A percentile compares a stretch with the other conserved stretches of the same genome.
Evolutionary conservation across 2,797 vertebrate genomes (phyloP).

Genomic region (Catostomus latipinnis): DNA sequence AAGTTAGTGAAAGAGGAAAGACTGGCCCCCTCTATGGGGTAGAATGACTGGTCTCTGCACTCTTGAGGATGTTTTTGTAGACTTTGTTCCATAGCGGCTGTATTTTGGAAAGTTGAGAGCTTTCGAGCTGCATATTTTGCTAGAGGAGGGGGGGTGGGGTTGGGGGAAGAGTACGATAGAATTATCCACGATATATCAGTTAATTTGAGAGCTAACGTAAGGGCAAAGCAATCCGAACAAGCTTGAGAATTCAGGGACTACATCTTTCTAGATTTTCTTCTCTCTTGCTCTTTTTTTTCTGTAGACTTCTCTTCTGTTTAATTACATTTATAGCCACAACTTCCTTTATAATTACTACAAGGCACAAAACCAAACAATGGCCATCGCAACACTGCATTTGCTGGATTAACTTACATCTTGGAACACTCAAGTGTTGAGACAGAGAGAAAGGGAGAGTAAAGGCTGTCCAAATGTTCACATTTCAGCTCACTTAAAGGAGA

Average conservation of each 20-base stretch:
- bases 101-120: conserved; percentile 81
- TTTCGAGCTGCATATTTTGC: conserved; percentile 72
- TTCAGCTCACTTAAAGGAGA: conserved; percentile 76
- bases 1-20: conserved; percentile 46
- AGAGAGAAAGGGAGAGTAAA: conserved; percentile 45
- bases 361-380: conserved; percentile 79
- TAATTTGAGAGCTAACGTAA: conserved; percentile 35
- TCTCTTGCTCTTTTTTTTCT: not conserved
- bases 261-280: conserved; percentile 25
- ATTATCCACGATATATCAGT: conserved; percentile 35
- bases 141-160: conserved; percentile 23
- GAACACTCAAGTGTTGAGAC: conserved; percentile 69
- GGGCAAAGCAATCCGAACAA: conserved; percentile 47
- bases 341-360: conserved; percentile 82
- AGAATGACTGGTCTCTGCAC: conserved; percentile 63
- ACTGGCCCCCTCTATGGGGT: conserved; percentile 56
- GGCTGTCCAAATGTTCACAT: conserved; percentile 70
- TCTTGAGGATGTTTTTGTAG: conserved; percentile 76
- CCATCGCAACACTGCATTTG: conserved; percentile 75
- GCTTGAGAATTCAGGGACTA: conserved; percentile 60
- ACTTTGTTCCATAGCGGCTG: conserved; percentile 82
- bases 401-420: conserved; percentile 82
- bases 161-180: conserved; percentile 26
- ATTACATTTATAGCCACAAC: conserved; percentile 73
- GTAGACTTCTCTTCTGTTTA: conserved; percentile 52